Evolutionary conservation across 1,140 invertebrate genomes (phyloP), one percentile per base, ranked within the genome.

Genomic region (Plodia interpunctella): DNA sequence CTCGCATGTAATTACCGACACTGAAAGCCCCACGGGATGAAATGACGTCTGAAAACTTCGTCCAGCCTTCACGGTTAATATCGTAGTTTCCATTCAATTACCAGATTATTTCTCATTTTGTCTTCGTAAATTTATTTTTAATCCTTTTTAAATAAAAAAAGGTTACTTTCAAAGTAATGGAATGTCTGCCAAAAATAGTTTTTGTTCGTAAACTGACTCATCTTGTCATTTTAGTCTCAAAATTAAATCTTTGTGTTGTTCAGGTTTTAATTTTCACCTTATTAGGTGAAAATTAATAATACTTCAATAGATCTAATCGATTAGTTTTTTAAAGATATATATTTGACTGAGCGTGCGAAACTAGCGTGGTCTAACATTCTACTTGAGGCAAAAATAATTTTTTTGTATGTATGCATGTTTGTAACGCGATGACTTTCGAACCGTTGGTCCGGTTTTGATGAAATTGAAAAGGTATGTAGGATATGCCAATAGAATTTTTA

Each of bases 1-100:
- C 54, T 59, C 64, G 71, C 71, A 75, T 80, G 68, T 81, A 81
- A 85, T 81, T 83, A 85, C 72, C 49, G 56, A 68, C 62, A 73
- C 73, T 72, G 72, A 83, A 83, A 73, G 38, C 10, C 38, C 10
- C 13, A 61, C 50, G 57, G 70, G 74, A 77, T 78, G 69, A 56
- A 75, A 78, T 75, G 67, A 79, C 61, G 80, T 85, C 82, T 83
- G 78, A 70, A 78, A 79, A 83, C 60, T 67, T 64, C 49, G 55
- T 59, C 54, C 57, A 50, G 21, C 53, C 35, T 65, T 57, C 60
- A 60, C 49, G 63, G 51, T 51, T 63, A 63, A 63, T 55, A 59
- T 60, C 35, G 56, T 62, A 58, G 57, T 62, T 65, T 55, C 59
- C 50, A 60, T 65, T 65, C 58, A 54, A 54, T 65, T 57, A 57